These are phyloP conservation scores for Heteromyza rotundicornis DNA, from an alignment of 2,888 invertebrate species.

Conservation along the genomic window DNA sequence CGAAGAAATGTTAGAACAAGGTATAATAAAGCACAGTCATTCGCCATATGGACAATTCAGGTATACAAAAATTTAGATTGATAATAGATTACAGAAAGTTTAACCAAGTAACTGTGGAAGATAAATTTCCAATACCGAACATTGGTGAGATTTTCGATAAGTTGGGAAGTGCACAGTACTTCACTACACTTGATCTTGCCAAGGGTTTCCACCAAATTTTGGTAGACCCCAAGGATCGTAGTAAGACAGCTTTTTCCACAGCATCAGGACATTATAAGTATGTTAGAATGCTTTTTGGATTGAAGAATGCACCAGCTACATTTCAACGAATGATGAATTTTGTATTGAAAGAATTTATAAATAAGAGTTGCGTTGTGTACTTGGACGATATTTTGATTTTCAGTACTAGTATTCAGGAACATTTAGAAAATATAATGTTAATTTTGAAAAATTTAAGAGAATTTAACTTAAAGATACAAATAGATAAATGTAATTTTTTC, in stretches of 20 bases:
- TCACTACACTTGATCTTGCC: constrained; percentile 33
- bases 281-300: constrained; percentile 24
- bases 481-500: too few species aligned
- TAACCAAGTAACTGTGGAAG: constrained; percentile 24
- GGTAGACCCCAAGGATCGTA: constrained; percentile 27
- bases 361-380: constrained; percentile 12
- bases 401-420: constrained; percentile 26
- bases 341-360: constrained; percentile 11
- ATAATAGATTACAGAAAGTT: constrained; percentile 25
- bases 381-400: constrained; percentile 28
- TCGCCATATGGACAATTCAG: constrained; percentile 37
- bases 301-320: constrained; percentile 15
- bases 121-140: constrained; percentile 30
- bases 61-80: constrained; percentile 22
- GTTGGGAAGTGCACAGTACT: constrained; percentile 39
- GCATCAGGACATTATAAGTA: constrained; percentile 24
- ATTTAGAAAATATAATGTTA: constrained; percentile 12
- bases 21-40: constrained; percentile 39
- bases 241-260: constrained; percentile 35
- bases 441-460: too few species aligned
- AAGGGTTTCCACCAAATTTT: constrained; percentile 32
- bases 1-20: constrained; percentile 28
- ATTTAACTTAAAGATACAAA: too few species aligned
- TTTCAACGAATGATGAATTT: constrained; percentile 23
- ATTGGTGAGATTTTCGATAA: constrained; percentile 33